A percentile compares a stretch with the other conserved stretches of the same genome.
phyloP scores from a whole-genome alignment of 1,140 invertebrate species.

The Drosophila sp. region DNA sequence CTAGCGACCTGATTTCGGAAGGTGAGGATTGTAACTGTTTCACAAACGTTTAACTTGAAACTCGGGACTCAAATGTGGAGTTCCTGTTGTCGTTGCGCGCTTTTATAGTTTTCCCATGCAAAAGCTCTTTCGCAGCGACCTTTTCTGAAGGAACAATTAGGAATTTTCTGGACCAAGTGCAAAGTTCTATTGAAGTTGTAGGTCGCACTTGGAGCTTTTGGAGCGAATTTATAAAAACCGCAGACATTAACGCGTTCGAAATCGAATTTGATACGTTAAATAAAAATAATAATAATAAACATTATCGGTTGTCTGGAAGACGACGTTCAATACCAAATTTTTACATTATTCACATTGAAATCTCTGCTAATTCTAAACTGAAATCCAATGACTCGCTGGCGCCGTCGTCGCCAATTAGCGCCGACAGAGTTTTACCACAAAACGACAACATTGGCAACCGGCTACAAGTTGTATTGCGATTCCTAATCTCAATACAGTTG shows the following conservation, averaged over 20 bases:
- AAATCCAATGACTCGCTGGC: constrained; percentile 42
- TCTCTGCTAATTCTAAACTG: constrained; percentile 14
- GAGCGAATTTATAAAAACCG: constrained; percentile 32
- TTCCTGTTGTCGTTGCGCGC: constrained; percentile 20
- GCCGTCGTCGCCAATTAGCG: constrained; percentile 41
- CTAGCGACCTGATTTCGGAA: constrained; percentile 51
- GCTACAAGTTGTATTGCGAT: constrained; percentile 37
- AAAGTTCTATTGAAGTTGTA: neutral
- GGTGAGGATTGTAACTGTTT: constrained; percentile 20
- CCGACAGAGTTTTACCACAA: constrained; percentile 39
- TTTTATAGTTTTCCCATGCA: constrained; percentile 52
- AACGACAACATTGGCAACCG: constrained; percentile 17
- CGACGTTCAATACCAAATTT: constrained; percentile 29
- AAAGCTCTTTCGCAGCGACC: constrained; percentile 50
- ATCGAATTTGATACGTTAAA: constrained; percentile 42
- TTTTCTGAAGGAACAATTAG: constrained; percentile 49
- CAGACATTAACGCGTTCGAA: constrained; percentile 31
- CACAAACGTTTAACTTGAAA: constrained; percentile 46
- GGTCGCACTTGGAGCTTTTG: constrained; percentile 33
- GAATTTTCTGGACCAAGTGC: constrained; percentile 54
- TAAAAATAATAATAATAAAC: constrained; percentile 19
- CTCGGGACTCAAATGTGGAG: constrained; percentile 65
- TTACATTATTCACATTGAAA: constrained; percentile 20
- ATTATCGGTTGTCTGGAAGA: constrained; percentile 25
- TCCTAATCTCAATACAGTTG: constrained; percentile 31